A percentile compares a stretch with the other conserved stretches of the same genome.
Conservation (phyloP, 2,797 vertebrate genomes). For the Netta rufina region DNA sequence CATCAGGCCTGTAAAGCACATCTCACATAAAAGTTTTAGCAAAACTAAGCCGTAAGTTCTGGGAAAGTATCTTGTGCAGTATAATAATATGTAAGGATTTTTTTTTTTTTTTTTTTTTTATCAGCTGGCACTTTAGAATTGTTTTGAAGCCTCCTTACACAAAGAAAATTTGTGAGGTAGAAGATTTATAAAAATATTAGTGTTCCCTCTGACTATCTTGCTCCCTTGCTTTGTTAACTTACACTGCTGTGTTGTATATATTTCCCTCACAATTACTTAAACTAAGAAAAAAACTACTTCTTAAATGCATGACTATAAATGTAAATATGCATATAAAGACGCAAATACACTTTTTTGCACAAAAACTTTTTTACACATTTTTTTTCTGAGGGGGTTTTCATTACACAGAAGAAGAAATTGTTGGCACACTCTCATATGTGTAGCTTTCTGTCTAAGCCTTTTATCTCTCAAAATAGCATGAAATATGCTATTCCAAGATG, state of each 20-base stretch:
- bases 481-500: not conserved
- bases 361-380: not conserved
- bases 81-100: not conserved
- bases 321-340: not conserved
- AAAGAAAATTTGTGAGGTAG: not conserved
- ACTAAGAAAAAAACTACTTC: not conserved
- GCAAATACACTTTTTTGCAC: not conserved
- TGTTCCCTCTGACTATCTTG: not conserved
- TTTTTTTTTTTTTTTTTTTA: not conserved
- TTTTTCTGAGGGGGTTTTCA: not conserved
- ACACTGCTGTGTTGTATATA: not conserved
- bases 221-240: not conserved
- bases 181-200: not conserved
- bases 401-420: not conserved
- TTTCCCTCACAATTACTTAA: not conserved
- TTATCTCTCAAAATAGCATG: not conserved
- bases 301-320: not conserved
- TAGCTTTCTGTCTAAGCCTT: not conserved
- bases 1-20: not conserved
- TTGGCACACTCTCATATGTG: not conserved
- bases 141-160: not conserved
- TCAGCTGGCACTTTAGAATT: rapidly evolving
- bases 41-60: not conserved
- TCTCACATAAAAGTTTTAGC: not conserved
- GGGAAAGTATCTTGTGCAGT: not conserved